Evolutionary conservation across 2,797 vertebrate genomes (phyloP).

Genomic region (Hapalemur alaotrensis): DNA sequence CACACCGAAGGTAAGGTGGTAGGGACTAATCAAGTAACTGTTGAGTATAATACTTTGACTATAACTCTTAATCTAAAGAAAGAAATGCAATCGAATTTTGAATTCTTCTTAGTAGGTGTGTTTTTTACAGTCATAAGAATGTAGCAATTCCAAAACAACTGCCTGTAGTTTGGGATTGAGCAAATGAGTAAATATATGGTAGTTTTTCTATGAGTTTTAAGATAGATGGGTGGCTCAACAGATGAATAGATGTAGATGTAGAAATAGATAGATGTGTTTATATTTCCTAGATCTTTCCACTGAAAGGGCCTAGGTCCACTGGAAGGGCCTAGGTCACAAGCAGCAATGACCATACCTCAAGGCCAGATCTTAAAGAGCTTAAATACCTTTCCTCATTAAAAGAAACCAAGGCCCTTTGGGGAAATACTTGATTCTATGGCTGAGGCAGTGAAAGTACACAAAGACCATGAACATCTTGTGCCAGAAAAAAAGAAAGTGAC

Average conservation of each 20-base stretch:
- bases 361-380: background rate
- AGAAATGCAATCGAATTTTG: background rate
- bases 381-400: background rate
- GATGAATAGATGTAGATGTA: background rate
- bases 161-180: background rate
- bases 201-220: background rate
- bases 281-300: background rate
- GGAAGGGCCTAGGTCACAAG: background rate
- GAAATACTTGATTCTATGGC: background rate
- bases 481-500: background rate
- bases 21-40: background rate
- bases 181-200: background rate
- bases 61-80: background rate
- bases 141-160: background rate
- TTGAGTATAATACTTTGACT: background rate
- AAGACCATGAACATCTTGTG: background rate
- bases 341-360: background rate
- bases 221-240: background rate
- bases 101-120: background rate
- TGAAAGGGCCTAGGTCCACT: background rate
- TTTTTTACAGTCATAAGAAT: background rate
- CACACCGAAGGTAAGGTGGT: background rate
- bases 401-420: background rate
- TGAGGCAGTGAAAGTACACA: background rate
- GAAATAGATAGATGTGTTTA: background rate